phyloP scores from a whole-genome alignment of 2,113 vertebrate genomes.

The Condylura cristata region DNA sequence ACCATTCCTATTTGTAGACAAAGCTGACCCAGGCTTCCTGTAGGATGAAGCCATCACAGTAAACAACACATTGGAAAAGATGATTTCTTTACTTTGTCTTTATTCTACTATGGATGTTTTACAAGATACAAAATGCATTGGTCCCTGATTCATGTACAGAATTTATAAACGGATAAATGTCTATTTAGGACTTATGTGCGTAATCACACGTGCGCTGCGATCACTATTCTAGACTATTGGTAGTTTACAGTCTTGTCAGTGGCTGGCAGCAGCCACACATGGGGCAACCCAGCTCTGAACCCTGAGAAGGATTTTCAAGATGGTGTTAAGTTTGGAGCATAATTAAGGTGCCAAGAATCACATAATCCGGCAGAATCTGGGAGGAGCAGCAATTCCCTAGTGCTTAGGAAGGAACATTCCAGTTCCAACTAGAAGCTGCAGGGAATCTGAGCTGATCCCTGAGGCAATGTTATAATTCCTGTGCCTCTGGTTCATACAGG shows the following conservation, averaged over 20 bases:
- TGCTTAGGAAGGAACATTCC: constrained; percentile 52
- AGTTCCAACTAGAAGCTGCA: constrained; percentile 29
- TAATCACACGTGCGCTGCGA: background rate
- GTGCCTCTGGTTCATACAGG: background rate
- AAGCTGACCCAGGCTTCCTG: background rate
- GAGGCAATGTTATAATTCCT: background rate
- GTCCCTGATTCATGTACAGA: background rate
- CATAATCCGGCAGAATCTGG: constrained; percentile 15
- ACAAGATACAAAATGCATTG: background rate
- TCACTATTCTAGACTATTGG: background rate
- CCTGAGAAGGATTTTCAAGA: constrained; percentile 52
- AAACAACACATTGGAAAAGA: background rate
- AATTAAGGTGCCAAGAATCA: constrained; percentile 44
- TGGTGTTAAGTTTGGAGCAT: constrained; percentile 38
- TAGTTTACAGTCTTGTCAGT: constrained; percentile 22
- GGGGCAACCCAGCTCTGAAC: constrained; percentile 19
- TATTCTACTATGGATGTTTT: background rate
- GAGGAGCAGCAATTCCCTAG: background rate
- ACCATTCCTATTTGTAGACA: background rate
- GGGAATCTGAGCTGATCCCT: background rate
- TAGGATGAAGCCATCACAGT: background rate
- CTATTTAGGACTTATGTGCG: background rate
- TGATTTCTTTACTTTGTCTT: background rate
- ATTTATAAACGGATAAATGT: background rate
- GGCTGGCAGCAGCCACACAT: constrained; percentile 24